Conservation (phyloP, 2,797 vertebrate species). For the Coregonus ussuriensis region DNA sequence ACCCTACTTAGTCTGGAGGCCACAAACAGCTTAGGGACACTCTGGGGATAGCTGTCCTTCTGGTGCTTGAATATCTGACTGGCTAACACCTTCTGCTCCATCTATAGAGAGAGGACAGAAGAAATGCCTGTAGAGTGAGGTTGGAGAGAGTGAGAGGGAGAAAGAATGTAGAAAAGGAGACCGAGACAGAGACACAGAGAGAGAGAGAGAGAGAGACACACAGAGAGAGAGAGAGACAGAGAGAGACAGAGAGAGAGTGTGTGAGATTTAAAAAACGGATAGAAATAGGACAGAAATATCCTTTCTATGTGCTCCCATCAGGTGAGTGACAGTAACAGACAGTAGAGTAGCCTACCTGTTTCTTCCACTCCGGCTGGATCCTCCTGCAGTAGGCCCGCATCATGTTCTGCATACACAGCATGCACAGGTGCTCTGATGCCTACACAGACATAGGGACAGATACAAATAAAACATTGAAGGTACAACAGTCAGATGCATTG, state of each 20-base stretch:
- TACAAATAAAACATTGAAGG: not conserved
- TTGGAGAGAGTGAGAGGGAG: not conserved
- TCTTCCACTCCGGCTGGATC: constrained; percentile 95
- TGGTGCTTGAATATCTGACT: constrained; percentile 95
- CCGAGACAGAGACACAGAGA: not conserved
- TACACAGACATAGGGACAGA: constrained; percentile 45
- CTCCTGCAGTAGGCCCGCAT: constrained; percentile 89
- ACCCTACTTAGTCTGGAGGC: constrained; percentile 88
- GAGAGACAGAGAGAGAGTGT: not conserved
- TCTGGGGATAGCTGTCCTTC: constrained; percentile 93
- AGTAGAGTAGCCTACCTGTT: constrained; percentile 79
- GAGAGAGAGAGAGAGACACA: not conserved
- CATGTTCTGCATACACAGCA: constrained; percentile 89
- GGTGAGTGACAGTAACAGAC: not conserved
- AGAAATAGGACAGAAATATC: not conserved
- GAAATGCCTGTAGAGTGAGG: not conserved
- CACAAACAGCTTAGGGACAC: constrained; percentile 92
- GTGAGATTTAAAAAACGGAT: not conserved
- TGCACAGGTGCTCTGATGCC: constrained; percentile 87
- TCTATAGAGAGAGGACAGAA: constrained; percentile 63
- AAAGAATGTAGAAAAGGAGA: not conserved
- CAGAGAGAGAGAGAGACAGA: not conserved
- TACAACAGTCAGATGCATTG: not conserved
- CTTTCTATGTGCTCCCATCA: not conserved
- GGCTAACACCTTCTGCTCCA: constrained; percentile 94